Evolutionary conservation across 1,140 invertebrate genomes (phyloP).

Genomic region (Antheraea mylitta): DNA sequence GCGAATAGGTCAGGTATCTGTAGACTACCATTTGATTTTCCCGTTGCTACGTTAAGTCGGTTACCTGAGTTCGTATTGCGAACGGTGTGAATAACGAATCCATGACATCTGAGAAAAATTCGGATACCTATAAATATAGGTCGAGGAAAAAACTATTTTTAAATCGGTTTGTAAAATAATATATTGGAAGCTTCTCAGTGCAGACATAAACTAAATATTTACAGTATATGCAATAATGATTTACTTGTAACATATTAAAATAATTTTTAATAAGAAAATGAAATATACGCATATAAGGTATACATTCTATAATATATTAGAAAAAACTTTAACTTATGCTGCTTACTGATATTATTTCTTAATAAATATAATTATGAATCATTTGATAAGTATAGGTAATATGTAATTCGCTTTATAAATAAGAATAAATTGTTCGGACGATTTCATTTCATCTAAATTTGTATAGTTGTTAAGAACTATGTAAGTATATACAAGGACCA

Average conservation of each 20-base stretch:
- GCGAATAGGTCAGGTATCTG: neutral
- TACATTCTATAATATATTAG: too few species aligned
- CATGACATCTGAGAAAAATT: constrained; percentile 45
- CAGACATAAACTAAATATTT: neutral
- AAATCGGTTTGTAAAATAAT: constrained; percentile 41
- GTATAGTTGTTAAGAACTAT: too few species aligned
- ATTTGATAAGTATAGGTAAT: neutral
- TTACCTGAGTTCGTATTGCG: constrained; percentile 39
- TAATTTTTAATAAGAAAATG: neutral
- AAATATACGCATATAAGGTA: too few species aligned
- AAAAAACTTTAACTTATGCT: too few species aligned
- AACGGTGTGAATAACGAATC: constrained; percentile 42
- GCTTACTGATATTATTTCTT: too few species aligned
- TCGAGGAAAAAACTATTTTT: constrained; percentile 51
- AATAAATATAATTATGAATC: neutral
- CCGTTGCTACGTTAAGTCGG: constrained; percentile 17
- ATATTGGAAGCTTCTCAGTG: constrained; percentile 33
- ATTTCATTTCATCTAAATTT: too few species aligned
- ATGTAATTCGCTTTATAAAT: neutral
- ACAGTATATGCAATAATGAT: neutral
- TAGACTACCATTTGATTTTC: neutral
- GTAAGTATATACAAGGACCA: too few species aligned
- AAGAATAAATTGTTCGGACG: neutral
- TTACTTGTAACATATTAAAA: neutral
- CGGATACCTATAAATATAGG: constrained; percentile 31